These are phyloP conservation scores for Callipepla squamata DNA, from an alignment of 2,113 vertebrate genomes.

Conservation along the genomic window DNA sequence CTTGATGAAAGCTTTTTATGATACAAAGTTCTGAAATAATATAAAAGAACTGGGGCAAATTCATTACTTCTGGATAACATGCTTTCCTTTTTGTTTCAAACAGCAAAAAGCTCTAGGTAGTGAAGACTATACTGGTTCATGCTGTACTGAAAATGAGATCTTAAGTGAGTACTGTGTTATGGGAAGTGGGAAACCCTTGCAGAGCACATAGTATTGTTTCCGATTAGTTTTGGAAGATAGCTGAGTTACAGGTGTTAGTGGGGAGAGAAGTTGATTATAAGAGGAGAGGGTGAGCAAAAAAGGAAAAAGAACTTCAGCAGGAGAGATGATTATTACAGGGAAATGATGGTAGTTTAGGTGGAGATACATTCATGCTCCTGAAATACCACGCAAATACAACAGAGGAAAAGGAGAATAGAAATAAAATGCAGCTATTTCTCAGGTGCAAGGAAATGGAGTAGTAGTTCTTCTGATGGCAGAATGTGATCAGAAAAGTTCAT, in stretches of 20 bases:
- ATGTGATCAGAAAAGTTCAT: background rate
- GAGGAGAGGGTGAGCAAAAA: background rate
- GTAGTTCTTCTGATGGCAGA: background rate
- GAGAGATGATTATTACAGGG: background rate
- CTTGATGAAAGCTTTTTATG: background rate
- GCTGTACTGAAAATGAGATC: background rate
- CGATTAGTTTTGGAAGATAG: background rate
- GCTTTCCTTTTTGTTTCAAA: background rate
- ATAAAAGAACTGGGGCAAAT: background rate
- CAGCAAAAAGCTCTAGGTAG: background rate
- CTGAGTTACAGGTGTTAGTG: background rate
- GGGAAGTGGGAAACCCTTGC: background rate
- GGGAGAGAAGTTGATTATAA: background rate
- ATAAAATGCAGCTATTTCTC: background rate
- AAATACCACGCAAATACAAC: background rate
- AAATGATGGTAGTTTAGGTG: background rate
- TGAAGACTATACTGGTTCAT: background rate
- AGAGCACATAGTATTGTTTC: background rate
- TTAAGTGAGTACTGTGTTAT: background rate
- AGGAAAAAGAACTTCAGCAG: background rate
- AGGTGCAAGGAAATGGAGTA: background rate
- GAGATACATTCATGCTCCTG: background rate
- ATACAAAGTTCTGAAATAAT: background rate
- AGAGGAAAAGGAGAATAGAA: background rate
- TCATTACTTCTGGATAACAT: background rate